Percentiles rank a stretch among this genome's conserved stretches.
Evolutionary conservation across 30 jellyfish, hydroid and myxozoan genomes (phyloP).

Genomic region (Nemopilema nomurai): DNA sequence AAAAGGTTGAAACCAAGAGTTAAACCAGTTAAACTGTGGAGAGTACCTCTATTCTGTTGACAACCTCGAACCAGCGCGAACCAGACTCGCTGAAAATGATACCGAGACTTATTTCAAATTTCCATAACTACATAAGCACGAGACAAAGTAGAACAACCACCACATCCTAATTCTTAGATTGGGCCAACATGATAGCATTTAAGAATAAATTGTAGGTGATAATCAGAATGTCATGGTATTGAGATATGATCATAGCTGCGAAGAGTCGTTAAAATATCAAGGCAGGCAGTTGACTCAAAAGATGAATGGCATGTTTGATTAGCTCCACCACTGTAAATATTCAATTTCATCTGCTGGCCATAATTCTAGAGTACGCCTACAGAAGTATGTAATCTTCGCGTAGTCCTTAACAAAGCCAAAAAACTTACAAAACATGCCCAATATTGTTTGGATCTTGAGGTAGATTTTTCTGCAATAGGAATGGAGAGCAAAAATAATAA

Average conservation of each 20-base stretch:
- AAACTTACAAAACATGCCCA: slow-evolving; percentile 76
- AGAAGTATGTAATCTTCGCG: background rate
- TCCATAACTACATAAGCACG: no score
- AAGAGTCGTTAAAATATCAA: background rate
- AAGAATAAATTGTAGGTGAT: background rate
- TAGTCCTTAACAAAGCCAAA: background rate
- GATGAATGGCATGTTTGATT: no score
- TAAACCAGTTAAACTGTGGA: background rate
- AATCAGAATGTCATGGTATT: background rate
- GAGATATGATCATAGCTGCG: background rate
- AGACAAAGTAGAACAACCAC: no score
- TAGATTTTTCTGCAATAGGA: slow-evolving; percentile 41
- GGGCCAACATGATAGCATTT: no score
- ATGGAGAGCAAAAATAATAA: background rate
- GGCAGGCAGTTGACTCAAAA: background rate
- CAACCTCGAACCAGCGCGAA: slow-evolving; percentile 83
- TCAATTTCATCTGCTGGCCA: no score
- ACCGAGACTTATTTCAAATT: background rate
- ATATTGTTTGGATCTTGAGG: slow-evolving; percentile 69
- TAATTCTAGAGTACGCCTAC: no score
- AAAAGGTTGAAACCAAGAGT: background rate
- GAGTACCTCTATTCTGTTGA: slow-evolving; percentile 86
- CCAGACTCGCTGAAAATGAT: slow-evolving; percentile 59
- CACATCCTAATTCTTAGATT: no score
- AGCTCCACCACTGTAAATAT: no score